Base-by-base conservation (phyloP, 1,140 invertebrate genomes). In the Calliopsis andreniformis region DNA sequence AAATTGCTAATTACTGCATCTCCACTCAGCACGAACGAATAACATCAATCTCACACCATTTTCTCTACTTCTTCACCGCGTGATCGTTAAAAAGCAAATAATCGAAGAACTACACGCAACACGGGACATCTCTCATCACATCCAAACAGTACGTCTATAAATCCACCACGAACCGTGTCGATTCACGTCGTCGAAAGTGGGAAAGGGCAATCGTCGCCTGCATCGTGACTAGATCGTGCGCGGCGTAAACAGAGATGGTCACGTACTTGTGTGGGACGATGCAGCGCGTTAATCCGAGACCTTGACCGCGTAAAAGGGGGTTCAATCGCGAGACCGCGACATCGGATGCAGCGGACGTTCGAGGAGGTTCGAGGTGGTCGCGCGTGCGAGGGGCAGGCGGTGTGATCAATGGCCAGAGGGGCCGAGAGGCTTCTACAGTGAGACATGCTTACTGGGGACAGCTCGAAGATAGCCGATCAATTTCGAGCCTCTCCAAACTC, bases 401-500 rank as follows among this genome's bases (percentile, higher is more conserved):
- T 63, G 66, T 49, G 61, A 45, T 61, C 53, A 28, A 28, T 45
- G 47, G n/a, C 16, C 18, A 68, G 18, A 18, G 8, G 18, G 58
- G 49, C 35, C 25, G n/a, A 55, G 55, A 69, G 30, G 49, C 39
- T 58, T 49, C 30, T 20, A 58, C 39, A 20, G 20, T n/a, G 14
- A 23, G 10, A 10, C 10, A 79, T 73, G 82, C 87, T 85, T 69
- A 91, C 90, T 85, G 88, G 0, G 85, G 66, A 70, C 84, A 84
- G 39, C 72, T 82, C 20, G 71, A 63, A 5, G 85, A 80, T 2
- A 82, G 62, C 55, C 87, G 87, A 83, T 90, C 90, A 76, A 92
- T 92, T 67, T 92, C 90, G 76, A 92, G 90, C 72, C 88, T 91
- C 81, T 89, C 86, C 61, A 92, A 87, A 66, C 90, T 90, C 43